Evolutionary conservation across 2,113 vertebrate species (phyloP).

Genomic region (Corythornis vintsioides): DNA sequence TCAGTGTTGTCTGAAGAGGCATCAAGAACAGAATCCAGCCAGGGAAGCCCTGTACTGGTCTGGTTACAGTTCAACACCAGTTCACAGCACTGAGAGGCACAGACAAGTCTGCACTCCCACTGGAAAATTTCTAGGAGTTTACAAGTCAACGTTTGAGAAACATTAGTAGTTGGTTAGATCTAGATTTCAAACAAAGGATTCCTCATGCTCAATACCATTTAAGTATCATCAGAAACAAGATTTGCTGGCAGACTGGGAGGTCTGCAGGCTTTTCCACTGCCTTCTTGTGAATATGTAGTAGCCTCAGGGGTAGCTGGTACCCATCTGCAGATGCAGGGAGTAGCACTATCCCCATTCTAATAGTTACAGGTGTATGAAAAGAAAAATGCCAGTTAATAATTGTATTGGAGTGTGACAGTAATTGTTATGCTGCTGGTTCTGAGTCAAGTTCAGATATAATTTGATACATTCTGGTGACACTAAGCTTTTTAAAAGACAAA

Average conservation of each 20-base stretch:
- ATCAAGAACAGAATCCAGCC: neutral
- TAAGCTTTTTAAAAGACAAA: neutral
- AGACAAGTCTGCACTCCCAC: neutral
- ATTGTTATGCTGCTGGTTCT: neutral
- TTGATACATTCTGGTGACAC: too few species aligned
- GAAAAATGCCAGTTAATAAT: neutral
- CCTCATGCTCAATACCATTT: neutral
- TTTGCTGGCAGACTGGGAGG: neutral
- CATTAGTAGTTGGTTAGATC: neutral
- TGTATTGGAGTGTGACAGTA: neutral
- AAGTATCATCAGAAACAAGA: neutral
- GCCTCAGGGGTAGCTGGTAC: neutral
- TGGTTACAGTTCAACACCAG: neutral
- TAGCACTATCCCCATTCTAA: neutral
- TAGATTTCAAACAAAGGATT: neutral
- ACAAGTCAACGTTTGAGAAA: neutral
- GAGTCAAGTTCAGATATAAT: neutral
- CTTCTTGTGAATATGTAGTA: fast-evolving
- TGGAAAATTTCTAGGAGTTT: neutral
- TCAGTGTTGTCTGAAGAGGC: neutral
- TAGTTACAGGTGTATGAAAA: neutral
- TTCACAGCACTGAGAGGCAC: neutral
- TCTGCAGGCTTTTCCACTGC: neutral
- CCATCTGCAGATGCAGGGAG: neutral
- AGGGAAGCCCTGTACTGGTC: neutral